Conservation (phyloP, 2,797 vertebrate species). For the Okamejei kenojei region DNA sequence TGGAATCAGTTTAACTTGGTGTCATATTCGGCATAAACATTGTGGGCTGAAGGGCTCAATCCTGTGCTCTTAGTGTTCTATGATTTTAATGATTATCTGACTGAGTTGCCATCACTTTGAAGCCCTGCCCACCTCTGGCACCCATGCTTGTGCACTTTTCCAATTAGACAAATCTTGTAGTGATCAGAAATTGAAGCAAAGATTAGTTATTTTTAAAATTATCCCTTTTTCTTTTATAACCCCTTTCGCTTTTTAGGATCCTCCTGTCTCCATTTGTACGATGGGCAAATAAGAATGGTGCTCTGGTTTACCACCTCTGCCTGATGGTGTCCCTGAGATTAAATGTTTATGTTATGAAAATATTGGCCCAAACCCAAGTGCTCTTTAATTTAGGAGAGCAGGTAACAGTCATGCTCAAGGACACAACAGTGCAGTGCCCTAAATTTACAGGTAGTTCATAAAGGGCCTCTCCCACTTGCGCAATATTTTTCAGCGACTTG, state of each 20-base stretch:
- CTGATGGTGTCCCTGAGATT: neutral
- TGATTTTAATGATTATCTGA: neutral
- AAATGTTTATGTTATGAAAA: neutral
- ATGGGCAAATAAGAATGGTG: no score
- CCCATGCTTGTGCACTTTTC: neutral
- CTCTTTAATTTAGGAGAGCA: neutral
- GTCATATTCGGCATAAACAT: no score
- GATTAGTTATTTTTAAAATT: neutral
- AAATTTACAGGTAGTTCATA: neutral
- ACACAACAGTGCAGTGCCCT: no score
- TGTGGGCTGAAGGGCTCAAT: no score
- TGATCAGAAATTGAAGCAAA: no score
- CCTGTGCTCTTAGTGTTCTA: no score
- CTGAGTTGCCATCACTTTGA: neutral
- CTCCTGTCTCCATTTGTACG: neutral
- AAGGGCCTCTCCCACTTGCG: no score
- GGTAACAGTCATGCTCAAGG: neutral
- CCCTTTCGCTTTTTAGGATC: neutral
- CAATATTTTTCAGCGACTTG: no score
- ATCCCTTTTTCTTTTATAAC: neutral
- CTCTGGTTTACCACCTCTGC: neutral
- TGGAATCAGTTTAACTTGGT: no score
- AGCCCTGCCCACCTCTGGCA: neutral
- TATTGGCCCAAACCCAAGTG: neutral
- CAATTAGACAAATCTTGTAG: neutral